phyloP scores from a whole-genome alignment of 2,797 vertebrate genomes.

The Vultur gryphus region DNA sequence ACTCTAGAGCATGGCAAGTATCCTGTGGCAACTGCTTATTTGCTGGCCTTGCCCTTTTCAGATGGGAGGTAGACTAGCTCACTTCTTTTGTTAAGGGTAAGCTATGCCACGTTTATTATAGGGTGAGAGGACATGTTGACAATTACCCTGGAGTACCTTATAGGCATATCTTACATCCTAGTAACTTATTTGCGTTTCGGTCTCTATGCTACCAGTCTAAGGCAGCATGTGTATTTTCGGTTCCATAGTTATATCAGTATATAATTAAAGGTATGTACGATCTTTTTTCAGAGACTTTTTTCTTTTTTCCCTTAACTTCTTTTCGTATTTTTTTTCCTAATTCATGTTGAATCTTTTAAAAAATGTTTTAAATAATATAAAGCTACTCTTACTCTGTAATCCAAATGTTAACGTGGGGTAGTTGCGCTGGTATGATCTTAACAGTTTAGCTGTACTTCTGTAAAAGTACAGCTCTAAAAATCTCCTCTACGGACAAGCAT shows the following conservation, averaged over 20 bases:
- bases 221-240: neutral
- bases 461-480: neutral
- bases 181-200: neutral
- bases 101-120: neutral
- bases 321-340: neutral
- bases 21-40: neutral
- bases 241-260: neutral
- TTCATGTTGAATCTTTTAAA: neutral
- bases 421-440: neutral
- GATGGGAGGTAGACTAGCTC: neutral
- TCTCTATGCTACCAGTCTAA: neutral
- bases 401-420: neutral
- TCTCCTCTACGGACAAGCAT: neutral
- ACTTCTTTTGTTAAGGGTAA: neutral
- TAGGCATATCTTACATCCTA: neutral
- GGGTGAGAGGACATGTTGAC: neutral
- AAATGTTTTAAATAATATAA: neutral
- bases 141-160: neutral
- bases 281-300: neutral
- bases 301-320: neutral
- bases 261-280: neutral
- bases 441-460: neutral
- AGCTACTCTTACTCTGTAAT: neutral
- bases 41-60: neutral
- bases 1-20: neutral